A percentile compares a stretch with the other conserved stretches of the same genome.
These are phyloP conservation scores for Caenorhabditis drosophilae DNA, from an alignment of 2,888 invertebrate genomes.

Conservation along the genomic window DNA sequence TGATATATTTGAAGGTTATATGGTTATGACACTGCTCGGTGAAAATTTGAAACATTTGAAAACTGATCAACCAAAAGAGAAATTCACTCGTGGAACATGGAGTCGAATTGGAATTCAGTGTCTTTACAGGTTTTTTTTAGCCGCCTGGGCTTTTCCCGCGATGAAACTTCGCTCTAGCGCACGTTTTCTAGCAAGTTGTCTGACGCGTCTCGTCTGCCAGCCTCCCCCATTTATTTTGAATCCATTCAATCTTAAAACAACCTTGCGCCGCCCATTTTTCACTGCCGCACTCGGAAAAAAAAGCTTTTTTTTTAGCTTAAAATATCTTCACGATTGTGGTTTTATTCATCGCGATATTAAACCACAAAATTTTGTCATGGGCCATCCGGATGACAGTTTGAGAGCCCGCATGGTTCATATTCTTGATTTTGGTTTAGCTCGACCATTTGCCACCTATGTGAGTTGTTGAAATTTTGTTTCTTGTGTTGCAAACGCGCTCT, in stretches of 20 bases:
- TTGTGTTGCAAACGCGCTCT: no score
- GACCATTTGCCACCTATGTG: constrained; percentile 33
- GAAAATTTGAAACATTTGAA: constrained; percentile 50
- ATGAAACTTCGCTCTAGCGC: constrained; percentile 41
- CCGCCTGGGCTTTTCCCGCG: no score
- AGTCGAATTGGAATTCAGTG: constrained; percentile 53
- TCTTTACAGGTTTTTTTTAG: constrained; percentile 46
- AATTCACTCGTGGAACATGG: constrained; percentile 47
- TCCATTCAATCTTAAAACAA: no score
- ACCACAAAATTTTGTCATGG: constrained; percentile 58
- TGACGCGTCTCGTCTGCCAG: no score
- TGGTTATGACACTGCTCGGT: constrained; percentile 60
- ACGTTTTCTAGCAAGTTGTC: no score
- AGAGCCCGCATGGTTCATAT: constrained; percentile 39
- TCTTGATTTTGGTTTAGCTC: constrained; percentile 51
- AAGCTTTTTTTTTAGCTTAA: no score
- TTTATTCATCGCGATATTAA: constrained; percentile 52
- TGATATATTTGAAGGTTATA: constrained; percentile 47
- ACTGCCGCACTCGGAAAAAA: no score
- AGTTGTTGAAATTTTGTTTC: constrained; percentile 1
- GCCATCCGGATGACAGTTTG: constrained; percentile 44
- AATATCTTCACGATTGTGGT: constrained; percentile 50
- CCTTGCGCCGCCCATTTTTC: no score
- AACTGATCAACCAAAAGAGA: constrained; percentile 18
- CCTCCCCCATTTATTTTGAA: no score